A percentile compares a stretch with the other conserved stretches of the same genome.
Conservation (phyloP, 1,140 invertebrate species). For the Orchesella cincta region DNA sequence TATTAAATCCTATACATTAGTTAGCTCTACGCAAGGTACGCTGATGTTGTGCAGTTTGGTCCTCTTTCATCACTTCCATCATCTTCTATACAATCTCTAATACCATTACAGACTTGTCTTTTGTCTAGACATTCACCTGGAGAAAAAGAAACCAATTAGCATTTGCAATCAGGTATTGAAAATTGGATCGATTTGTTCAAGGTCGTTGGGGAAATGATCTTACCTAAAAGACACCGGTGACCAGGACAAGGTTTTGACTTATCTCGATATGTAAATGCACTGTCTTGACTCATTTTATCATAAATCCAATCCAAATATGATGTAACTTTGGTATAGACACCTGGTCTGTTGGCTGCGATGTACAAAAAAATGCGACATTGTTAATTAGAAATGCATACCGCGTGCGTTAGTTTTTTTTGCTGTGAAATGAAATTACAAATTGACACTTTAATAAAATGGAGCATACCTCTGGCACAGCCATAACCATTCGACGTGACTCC, state of each 20-base stretch:
- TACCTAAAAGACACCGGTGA: slow-evolving; percentile 71
- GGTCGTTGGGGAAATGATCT: neutral
- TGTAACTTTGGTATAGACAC: slow-evolving; percentile 83
- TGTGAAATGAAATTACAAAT: too few relatives aligned
- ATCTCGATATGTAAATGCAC: slow-evolving; percentile 37
- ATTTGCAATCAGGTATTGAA: neutral
- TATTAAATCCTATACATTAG: neutral
- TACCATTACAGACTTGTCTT: slow-evolving; percentile 27
- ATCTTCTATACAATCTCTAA: slow-evolving; percentile 66
- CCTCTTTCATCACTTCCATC: slow-evolving; percentile 52
- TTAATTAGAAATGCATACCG: too few relatives aligned
- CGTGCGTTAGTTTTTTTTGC: too few relatives aligned
- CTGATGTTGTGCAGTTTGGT: neutral
- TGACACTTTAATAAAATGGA: too few relatives aligned
- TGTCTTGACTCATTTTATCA: slow-evolving; percentile 54
- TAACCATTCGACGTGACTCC: slow-evolving; percentile 85
- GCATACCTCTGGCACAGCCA: slow-evolving; percentile 70
- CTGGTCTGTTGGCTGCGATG: slow-evolving; percentile 69
- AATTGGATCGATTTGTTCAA: neutral
- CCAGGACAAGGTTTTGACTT: slow-evolving; percentile 61
- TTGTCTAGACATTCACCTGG: slow-evolving; percentile 13
- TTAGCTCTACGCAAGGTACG: slow-evolving; percentile 8
- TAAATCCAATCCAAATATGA: slow-evolving; percentile 78
- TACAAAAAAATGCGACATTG: too few relatives aligned
- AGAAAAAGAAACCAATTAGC: neutral